Percentiles rank a stretch among this genome's conserved stretches.
phyloP scores from a whole-genome alignment of 2,888 invertebrate genomes.

The Hemicrepidius hirtus region DNA sequence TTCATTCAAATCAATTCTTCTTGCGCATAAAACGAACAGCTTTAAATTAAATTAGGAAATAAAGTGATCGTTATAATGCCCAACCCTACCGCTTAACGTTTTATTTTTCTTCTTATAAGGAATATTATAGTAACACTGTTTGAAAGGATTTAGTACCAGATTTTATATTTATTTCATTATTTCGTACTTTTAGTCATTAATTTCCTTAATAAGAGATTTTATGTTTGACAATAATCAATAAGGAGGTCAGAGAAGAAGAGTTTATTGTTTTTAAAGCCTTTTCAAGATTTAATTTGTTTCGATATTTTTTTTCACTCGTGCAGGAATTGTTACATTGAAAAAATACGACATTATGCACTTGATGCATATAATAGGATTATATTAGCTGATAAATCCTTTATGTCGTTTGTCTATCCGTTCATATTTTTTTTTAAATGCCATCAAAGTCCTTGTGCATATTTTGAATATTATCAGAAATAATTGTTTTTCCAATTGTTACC shows the following conservation, averaged over 20 bases:
- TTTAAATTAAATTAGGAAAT: constrained; percentile 43
- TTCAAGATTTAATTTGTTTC: no score
- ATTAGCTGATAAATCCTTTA: no score
- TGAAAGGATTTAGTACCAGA: not conserved
- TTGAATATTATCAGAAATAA: no score
- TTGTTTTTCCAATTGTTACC: no score
- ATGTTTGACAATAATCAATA: not conserved
- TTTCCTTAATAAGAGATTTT: constrained; percentile 3
- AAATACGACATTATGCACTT: no score
- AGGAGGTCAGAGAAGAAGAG: constrained; percentile 1
- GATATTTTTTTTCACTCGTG: no score
- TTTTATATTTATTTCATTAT: no score
- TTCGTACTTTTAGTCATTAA: constrained; percentile 1
- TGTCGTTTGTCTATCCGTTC: no score
- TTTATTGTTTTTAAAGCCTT: not conserved
- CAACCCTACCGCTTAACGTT: constrained; percentile 24
- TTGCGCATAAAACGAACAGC: constrained; percentile 37
- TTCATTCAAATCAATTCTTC: constrained; percentile 41
- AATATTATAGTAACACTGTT: not conserved
- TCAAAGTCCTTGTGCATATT: no score
- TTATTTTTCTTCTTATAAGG: constrained; percentile 21
- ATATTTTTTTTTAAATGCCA: no score
- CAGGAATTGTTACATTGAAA: no score
- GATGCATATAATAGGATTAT: no score
- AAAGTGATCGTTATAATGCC: constrained; percentile 34